These are phyloP conservation scores for Euwallacea similis DNA, from an alignment of 1,140 invertebrate genomes.

Conservation along the genomic window DNA sequence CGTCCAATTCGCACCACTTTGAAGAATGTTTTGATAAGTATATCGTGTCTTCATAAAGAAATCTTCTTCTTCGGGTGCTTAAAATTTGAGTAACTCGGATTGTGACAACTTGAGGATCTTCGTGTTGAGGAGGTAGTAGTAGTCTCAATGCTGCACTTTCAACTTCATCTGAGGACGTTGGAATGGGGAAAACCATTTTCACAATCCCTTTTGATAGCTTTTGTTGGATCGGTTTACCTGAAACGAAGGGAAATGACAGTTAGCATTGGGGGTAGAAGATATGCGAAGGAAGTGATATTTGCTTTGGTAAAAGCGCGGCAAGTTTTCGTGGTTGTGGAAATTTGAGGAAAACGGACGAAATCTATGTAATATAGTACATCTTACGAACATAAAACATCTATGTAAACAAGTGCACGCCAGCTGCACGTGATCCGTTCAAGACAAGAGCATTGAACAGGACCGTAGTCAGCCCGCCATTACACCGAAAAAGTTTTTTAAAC, in stretches of 20 bases:
- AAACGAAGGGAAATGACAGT: constrained; percentile 40
- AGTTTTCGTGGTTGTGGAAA: background rate
- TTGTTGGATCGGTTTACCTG: constrained; percentile 40
- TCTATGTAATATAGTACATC: too few relatives aligned
- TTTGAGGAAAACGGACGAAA: background rate
- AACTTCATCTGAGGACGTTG: constrained; percentile 35
- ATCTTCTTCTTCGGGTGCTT: constrained; percentile 40
- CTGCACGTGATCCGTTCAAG: too few relatives aligned
- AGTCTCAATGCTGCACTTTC: constrained; percentile 48
- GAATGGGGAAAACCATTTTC: constrained; percentile 43
- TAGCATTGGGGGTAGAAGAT: background rate
- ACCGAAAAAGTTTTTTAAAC: too few relatives aligned
- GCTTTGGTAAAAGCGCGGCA: too few relatives aligned
- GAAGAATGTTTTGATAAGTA: constrained; percentile 43
- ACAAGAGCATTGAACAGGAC: too few relatives aligned
- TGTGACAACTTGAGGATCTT: constrained; percentile 32
- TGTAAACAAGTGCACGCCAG: too few relatives aligned
- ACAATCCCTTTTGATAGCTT: background rate
- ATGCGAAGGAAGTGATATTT: too few relatives aligned
- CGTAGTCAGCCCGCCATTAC: too few relatives aligned
- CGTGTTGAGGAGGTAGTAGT: constrained; percentile 42
- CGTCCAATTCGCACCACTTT: constrained; percentile 62
- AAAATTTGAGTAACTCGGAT: constrained; percentile 47
- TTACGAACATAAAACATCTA: too few relatives aligned
- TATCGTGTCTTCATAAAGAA: constrained; percentile 44